A percentile compares a stretch with the other conserved stretches of the same genome.
Evolutionary conservation across 2,113 vertebrate species (phyloP).

Genomic region (Scatophagus argus): DNA sequence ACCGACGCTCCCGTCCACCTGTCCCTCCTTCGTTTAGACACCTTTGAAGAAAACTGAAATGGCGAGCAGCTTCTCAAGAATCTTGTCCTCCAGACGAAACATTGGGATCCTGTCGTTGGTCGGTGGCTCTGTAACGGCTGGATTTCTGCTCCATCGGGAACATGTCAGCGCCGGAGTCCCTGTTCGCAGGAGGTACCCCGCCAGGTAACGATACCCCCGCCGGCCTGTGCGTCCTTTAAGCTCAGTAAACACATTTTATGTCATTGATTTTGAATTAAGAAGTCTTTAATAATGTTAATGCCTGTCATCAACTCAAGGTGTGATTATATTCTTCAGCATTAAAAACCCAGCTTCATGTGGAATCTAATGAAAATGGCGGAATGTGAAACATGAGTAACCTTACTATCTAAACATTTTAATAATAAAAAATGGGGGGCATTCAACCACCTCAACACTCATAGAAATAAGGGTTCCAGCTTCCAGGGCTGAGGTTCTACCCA

Average conservation of each 20-base stretch:
- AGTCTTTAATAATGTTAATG: too few species aligned
- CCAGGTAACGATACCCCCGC: conserved; percentile 83
- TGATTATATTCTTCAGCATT: not conserved
- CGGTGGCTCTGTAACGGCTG: conserved; percentile 90
- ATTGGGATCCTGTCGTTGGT: conserved; percentile 89
- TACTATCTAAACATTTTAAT: not conserved
- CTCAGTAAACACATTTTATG: not conserved
- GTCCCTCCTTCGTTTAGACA: not conserved
- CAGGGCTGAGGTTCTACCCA: too few species aligned
- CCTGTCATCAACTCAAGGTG: too few species aligned
- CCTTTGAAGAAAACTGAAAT: conserved; percentile 69
- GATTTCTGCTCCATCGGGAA: conserved; percentile 88
- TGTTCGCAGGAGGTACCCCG: conserved; percentile 90
- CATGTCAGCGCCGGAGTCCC: conserved; percentile 82
- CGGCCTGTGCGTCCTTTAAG: too few species aligned
- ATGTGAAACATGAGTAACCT: not conserved
- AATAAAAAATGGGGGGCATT: not conserved
- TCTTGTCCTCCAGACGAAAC: conserved; percentile 84
- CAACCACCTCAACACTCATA: too few species aligned
- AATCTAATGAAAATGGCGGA: not conserved
- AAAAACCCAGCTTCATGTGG: not conserved
- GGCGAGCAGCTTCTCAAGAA: conserved; percentile 90
- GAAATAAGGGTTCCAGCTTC: too few species aligned
- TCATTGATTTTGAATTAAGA: not conserved
- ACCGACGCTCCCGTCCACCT: conserved; percentile 9